These are phyloP conservation scores for Myotis brandtii DNA, from an alignment of 2,113 vertebrate genomes.

Conservation along the genomic window DNA sequence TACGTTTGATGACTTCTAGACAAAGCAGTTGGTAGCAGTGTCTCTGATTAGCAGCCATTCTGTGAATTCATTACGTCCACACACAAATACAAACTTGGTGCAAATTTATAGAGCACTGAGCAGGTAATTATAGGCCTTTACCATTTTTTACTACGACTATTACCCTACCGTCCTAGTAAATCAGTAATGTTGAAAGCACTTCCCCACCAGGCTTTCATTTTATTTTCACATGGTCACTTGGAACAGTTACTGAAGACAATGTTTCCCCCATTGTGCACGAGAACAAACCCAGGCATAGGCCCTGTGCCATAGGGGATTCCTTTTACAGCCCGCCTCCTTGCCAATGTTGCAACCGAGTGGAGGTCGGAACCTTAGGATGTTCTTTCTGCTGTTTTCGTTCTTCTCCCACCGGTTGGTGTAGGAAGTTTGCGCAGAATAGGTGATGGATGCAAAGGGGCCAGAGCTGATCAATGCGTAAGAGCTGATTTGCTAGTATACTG, in stretches of 20 bases:
- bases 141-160: neutral
- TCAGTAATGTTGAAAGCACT: neutral
- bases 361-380: neutral
- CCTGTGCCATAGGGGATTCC: accelerated
- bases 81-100: neutral
- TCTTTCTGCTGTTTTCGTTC: neutral
- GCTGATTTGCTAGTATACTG: neutral
- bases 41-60: neutral
- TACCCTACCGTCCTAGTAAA: neutral
- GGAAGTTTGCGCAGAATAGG: neutral
- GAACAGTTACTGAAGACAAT: neutral
- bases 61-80: neutral
- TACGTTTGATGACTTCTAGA: neutral
- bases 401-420: neutral
- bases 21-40: neutral
- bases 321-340: neutral
- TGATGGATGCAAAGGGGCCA: neutral
- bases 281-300: neutral
- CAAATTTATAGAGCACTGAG: neutral
- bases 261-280: neutral
- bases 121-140: neutral
- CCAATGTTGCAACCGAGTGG: neutral
- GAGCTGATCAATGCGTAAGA: neutral
- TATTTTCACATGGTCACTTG: neutral
- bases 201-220: neutral